A percentile compares a stretch with the other conserved stretches of the same genome.
phyloP scores from a whole-genome alignment of 2,113 vertebrate species.

The Rhinolophus sinicus region DNA sequence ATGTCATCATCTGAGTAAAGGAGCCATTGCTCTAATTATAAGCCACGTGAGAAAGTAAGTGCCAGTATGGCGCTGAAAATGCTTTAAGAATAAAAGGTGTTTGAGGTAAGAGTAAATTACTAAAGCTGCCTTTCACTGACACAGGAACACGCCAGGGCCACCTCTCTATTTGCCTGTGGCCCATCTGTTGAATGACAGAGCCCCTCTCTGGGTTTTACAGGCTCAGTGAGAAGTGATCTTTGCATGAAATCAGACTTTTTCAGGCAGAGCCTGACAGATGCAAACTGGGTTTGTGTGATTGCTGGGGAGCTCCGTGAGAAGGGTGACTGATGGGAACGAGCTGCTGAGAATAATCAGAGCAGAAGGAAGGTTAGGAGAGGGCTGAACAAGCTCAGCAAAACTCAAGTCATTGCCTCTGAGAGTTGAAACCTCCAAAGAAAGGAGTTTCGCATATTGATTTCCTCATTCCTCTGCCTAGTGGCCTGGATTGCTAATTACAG shows the following conservation, averaged over 20 bases:
- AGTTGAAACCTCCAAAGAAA: conserved; percentile 41
- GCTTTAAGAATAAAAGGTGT: background rate
- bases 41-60: background rate
- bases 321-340: conserved; percentile 20
- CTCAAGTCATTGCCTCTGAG: conserved; percentile 46
- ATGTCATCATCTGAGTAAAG: background rate
- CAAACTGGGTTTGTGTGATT: conserved; percentile 45
- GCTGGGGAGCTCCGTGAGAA: background rate
- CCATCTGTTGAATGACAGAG: conserved; percentile 29
- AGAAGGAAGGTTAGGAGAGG: conserved; percentile 48
- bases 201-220: background rate
- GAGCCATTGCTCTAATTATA: background rate
- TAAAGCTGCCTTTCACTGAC: background rate
- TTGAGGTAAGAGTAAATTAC: background rate
- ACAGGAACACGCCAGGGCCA: background rate
- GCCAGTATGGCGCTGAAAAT: background rate
- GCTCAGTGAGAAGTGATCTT: background rate
- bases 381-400: background rate
- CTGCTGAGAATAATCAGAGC: conserved; percentile 68
- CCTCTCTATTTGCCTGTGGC: background rate
- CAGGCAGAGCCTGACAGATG: background rate
- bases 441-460: conserved; percentile 65
- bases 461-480: conserved; percentile 46
- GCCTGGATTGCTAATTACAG: conserved; percentile 65
- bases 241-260: conserved; percentile 49